Evolutionary conservation across 2,113 vertebrate genomes (phyloP).

Genomic region (Prunella fulvescens): DNA sequence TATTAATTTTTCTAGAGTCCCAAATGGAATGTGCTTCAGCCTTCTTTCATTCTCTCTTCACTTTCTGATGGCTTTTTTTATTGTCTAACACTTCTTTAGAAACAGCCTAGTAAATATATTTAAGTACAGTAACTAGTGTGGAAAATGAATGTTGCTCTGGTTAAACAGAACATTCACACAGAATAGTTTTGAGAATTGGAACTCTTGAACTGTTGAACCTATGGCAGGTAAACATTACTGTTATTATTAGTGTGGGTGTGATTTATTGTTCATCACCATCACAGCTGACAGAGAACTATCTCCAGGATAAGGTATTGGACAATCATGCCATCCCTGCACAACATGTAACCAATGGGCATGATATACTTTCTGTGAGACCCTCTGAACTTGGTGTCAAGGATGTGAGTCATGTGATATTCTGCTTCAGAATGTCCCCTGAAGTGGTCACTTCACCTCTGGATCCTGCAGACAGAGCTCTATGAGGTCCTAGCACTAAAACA

Average conservation of each 20-base stretch:
- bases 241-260: not conserved
- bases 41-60: not conserved
- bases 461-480: not conserved
- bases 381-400: not conserved
- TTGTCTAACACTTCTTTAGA: not conserved
- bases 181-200: not conserved
- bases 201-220: not conserved
- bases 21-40: not conserved
- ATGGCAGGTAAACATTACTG: not conserved
- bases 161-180: not conserved
- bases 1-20: not conserved
- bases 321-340: not conserved
- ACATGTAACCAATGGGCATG: rapidly evolving
- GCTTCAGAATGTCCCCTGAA: not conserved
- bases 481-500: not conserved
- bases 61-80: not conserved
- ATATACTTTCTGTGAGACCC: not conserved
- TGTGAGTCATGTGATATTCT: not conserved
- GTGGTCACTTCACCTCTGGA: not conserved
- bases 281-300: not conserved
- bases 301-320: not conserved
- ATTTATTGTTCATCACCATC: not conserved
- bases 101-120: not conserved
- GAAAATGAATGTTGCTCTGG: not conserved
- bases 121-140: not conserved